A percentile compares a stretch with the other conserved stretches of the same genome.
Evolutionary conservation across 2,113 vertebrate species (phyloP).

Genomic region (Alethe diademata): DNA sequence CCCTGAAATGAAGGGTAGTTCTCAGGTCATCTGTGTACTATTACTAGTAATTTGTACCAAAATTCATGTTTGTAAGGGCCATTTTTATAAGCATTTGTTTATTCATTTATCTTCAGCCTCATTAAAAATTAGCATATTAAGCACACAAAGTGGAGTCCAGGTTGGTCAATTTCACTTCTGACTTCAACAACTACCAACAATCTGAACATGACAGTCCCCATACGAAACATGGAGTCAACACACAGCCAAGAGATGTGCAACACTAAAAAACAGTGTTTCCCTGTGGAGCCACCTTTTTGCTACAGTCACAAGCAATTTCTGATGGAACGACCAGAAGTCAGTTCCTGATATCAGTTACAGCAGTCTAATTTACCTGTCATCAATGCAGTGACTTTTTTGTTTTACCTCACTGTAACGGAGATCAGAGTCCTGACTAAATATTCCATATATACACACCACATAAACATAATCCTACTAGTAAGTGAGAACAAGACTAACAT

Average conservation of each 20-base stretch:
- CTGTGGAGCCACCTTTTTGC: neutral
- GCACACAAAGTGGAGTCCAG: neutral
- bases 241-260: neutral
- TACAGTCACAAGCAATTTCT: neutral
- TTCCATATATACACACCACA: neutral
- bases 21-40: neutral
- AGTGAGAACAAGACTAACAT: neutral
- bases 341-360: neutral
- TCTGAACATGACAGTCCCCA: neutral
- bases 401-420: neutral
- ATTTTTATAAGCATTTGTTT: neutral
- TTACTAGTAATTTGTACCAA: neutral
- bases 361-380: neutral
- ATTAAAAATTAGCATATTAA: neutral
- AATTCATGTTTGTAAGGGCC: neutral
- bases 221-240: neutral
- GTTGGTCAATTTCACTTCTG: neutral
- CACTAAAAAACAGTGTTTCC: neutral
- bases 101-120: neutral
- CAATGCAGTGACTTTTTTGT: neutral
- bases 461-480: neutral
- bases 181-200: neutral
- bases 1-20: neutral
- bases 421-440: neutral
- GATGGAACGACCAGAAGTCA: neutral